A percentile compares a stretch with the other conserved stretches of the same genome.
These are phyloP conservation scores for Sinocyclocheilus maitianheensis DNA, from an alignment of 2,113 vertebrate genomes.

Conservation along the genomic window DNA sequence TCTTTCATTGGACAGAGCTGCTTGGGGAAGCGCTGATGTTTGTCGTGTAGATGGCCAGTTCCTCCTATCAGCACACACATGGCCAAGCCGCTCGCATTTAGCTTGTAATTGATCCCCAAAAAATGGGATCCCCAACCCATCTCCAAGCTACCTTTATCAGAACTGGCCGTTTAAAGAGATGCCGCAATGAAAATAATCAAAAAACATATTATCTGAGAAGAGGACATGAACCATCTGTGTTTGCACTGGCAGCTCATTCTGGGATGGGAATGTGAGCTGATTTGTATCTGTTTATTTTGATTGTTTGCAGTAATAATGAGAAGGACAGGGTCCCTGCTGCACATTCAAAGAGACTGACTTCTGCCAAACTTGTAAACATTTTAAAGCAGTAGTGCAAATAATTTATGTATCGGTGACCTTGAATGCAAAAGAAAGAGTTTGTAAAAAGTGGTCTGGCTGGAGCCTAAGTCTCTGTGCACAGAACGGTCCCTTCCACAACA, in stretches of 20 bases:
- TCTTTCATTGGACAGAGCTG: constrained; percentile 44
- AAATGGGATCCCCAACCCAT: constrained; percentile 20
- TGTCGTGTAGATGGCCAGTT: background rate
- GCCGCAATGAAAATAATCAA: constrained; percentile 42
- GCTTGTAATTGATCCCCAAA: background rate
- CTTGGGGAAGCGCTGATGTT: constrained; percentile 49
- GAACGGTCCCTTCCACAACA: constrained; percentile 12
- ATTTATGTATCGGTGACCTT: constrained; percentile 56
- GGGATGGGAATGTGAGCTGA: constrained; percentile 30
- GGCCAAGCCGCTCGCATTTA: constrained; percentile 26
- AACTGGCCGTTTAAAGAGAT: constrained; percentile 25
- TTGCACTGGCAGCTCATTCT: constrained; percentile 39
- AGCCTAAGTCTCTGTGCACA: background rate
- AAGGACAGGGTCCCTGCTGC: constrained; percentile 32
- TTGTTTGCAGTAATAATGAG: constrained; percentile 45
- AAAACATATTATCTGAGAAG: constrained; percentile 13
- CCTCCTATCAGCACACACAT: constrained; percentile 37
- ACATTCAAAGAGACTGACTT: constrained; percentile 36
- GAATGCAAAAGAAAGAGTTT: constrained; percentile 45
- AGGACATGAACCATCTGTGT: constrained; percentile 46
- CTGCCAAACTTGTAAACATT: constrained; percentile 48
- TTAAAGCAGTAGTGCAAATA: constrained; percentile 55
- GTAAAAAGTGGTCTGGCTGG: constrained; percentile 34
- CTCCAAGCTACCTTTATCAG: constrained; percentile 30
- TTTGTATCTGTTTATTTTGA: constrained; percentile 51